These are phyloP conservation scores for Trachymyrmex cornetzi DNA, from an alignment of 1,140 invertebrate genomes.

Conservation along the genomic window DNA sequence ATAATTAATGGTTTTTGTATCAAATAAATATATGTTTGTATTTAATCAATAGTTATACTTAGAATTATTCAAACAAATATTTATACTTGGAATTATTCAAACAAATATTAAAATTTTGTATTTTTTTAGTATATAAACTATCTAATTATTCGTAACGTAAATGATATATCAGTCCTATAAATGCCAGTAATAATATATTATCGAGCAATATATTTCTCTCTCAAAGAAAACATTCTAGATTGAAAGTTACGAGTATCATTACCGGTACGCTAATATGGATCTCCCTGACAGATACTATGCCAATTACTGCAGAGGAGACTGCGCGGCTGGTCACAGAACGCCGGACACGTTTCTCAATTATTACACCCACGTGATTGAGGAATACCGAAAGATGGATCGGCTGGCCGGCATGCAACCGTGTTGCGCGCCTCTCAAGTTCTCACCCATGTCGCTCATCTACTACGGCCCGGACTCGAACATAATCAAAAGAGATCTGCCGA, in stretches of 20 bases:
- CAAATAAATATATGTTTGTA: no score
- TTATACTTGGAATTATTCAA: no score
- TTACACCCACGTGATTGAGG: slow-evolving; percentile 96
- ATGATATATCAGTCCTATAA: background rate
- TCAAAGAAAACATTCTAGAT: background rate
- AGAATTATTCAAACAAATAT: no score
- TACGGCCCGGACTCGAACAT: slow-evolving; percentile 96
- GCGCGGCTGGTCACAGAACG: slow-evolving; percentile 90
- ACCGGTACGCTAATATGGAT: background rate
- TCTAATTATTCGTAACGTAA: background rate
- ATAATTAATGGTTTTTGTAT: no score
- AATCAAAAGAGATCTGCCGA: slow-evolving; percentile 97
- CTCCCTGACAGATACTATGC: slow-evolving; percentile 91
- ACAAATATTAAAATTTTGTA: no score
- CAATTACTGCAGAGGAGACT: slow-evolving; percentile 97
- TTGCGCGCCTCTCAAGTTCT: slow-evolving; percentile 97
- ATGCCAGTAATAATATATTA: background rate
- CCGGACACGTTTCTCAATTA: slow-evolving; percentile 95
- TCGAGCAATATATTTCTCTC: background rate
- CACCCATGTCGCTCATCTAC: slow-evolving; percentile 97
- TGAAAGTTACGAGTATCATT: background rate
- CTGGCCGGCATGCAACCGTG: slow-evolving; percentile 94
- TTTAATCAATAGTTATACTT: no score
- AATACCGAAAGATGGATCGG: slow-evolving; percentile 92
- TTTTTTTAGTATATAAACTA: no score